Percentiles rank a stretch among this genome's conserved stretches.
These are phyloP conservation scores for Andrena praecox DNA, from an alignment of 2,888 invertebrate genomes.

Conservation along the genomic window DNA sequence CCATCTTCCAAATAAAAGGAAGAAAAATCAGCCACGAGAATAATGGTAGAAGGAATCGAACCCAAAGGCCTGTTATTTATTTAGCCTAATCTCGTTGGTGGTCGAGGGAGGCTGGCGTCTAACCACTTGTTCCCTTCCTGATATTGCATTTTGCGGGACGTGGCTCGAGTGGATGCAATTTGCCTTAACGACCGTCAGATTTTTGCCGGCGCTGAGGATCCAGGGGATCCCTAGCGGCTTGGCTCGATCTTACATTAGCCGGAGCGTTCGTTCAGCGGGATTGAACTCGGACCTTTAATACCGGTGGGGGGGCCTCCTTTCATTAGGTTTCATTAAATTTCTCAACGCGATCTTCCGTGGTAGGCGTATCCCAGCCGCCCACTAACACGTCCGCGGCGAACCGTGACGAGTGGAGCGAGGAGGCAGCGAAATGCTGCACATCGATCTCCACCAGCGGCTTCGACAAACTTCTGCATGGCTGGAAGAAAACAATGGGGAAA, in stretches of 20 bases:
- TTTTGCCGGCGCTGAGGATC: constrained; percentile 25
- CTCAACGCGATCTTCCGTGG: constrained; percentile 31
- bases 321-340: constrained; percentile 58
- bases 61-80: constrained; percentile 21
- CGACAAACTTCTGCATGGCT: neutral
- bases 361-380: constrained; percentile 14
- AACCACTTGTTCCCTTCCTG: neutral
- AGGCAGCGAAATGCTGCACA: constrained; percentile 1
- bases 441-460: constrained; percentile 7
- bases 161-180: constrained; percentile 46
- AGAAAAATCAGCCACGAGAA: no score
- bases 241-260: constrained; percentile 28
- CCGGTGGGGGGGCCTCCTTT: constrained; percentile 26
- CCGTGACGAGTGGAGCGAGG: neutral
- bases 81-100: constrained; percentile 36
- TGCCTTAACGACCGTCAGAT: constrained; percentile 42
- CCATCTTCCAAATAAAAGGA: neutral
- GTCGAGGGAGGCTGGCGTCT: neutral
- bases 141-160: constrained; percentile 32
- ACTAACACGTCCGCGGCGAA: constrained; percentile 29
- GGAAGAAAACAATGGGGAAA: neutral
- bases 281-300: constrained; percentile 42
- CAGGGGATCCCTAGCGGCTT: constrained; percentile 2
- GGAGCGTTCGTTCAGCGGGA: constrained; percentile 17
- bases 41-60: constrained; percentile 6